A percentile compares a stretch with the other conserved stretches of the same genome.
These are phyloP conservation scores for Synergus gifuensis DNA, from an alignment of 2,888 invertebrate genomes.

Conservation along the genomic window DNA sequence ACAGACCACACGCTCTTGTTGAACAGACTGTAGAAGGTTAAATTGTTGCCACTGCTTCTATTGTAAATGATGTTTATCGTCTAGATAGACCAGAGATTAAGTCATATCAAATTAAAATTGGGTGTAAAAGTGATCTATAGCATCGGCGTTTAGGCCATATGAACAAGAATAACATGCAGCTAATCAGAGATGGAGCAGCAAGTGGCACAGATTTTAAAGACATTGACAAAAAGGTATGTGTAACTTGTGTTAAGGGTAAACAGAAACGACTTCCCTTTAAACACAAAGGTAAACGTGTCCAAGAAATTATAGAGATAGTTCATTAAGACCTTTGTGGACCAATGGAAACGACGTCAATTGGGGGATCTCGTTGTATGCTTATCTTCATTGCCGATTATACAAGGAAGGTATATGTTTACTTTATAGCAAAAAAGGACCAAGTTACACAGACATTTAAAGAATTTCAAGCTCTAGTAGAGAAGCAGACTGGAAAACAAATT, in stretches of 20 bases:
- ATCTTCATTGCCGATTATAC: slow-evolving; percentile 55
- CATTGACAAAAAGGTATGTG: neutral
- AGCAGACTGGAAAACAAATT: slow-evolving; percentile 48
- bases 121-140: slow-evolving; percentile 50
- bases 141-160: slow-evolving; percentile 61
- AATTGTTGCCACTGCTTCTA: slow-evolving; percentile 30
- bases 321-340: slow-evolving; percentile 57
- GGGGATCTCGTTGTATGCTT: slow-evolving; percentile 50
- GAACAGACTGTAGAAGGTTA: no score
- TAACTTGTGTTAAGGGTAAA: slow-evolving; percentile 3
- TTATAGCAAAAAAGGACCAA: slow-evolving; percentile 47
- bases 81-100: no score
- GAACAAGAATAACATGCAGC: slow-evolving; percentile 44
- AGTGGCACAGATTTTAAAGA: neutral
- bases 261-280: slow-evolving; percentile 15
- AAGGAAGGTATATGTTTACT: slow-evolving; percentile 49
- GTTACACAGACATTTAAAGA: no score
- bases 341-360: slow-evolving; percentile 47
- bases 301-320: slow-evolving; percentile 49
- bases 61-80: no score
- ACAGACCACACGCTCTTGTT: no score
- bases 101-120: no score
- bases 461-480: slow-evolving; percentile 46
- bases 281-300: no score
- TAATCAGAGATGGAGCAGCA: neutral